Evolutionary conservation across 2,888 invertebrate species (phyloP).

Genomic region (Torymus tubicola): DNA sequence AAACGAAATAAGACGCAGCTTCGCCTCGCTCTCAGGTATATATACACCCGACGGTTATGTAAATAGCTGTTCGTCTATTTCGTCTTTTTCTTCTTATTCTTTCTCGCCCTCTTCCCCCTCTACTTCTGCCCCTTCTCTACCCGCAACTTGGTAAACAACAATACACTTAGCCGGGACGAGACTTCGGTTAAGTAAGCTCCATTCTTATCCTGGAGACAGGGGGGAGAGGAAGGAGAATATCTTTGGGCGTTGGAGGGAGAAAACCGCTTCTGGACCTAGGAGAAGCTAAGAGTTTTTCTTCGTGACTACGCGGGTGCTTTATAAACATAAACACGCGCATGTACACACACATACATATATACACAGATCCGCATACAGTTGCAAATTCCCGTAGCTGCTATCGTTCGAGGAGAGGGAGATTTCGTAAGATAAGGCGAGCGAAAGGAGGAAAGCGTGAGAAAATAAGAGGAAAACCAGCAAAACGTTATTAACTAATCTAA

Average conservation of each 20-base stretch:
- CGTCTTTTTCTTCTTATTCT: not conserved
- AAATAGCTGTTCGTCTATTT: constrained; percentile 32
- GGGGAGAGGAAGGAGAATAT: not conserved
- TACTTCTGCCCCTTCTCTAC: too few relatives aligned
- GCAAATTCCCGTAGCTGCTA: too few relatives aligned
- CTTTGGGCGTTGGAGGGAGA: not conserved
- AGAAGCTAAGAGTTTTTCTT: constrained; percentile 29
- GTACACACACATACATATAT: not conserved
- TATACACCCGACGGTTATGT: not conserved
- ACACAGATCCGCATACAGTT: too few relatives aligned
- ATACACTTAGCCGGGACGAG: constrained; percentile 37
- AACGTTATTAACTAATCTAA: constrained; percentile 44
- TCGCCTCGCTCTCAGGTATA: not conserved
- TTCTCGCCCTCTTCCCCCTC: not conserved
- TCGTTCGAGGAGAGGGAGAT: too few relatives aligned
- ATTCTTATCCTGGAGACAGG: constrained; percentile 29
- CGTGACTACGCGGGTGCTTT: constrained; percentile 20
- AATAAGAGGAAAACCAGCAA: not conserved
- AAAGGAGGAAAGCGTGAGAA: not conserved
- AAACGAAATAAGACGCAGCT: constrained; percentile 17
- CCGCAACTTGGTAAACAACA: constrained; percentile 36
- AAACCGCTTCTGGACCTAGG: not conserved
- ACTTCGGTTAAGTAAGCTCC: constrained; percentile 37
- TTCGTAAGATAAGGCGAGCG: too few relatives aligned
- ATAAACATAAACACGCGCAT: constrained; percentile 37